Evolutionary conservation across 2,888 invertebrate species (phyloP), one percentile per base, ranked within the genome.

Genomic region (Chrysolina haemoptera): DNA sequence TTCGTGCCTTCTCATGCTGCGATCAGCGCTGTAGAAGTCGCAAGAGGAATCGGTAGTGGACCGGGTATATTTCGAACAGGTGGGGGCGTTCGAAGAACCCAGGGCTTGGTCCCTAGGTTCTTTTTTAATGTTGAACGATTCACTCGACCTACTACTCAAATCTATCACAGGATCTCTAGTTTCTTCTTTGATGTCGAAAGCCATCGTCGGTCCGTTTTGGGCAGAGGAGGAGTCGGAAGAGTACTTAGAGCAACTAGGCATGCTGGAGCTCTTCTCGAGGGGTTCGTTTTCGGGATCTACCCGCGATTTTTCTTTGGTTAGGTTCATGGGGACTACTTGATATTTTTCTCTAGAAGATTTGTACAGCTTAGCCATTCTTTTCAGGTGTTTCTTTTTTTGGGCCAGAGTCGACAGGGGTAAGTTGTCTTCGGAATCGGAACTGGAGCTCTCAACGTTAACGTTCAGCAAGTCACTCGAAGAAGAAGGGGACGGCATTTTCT

Each of bases 361-460:
- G 53, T 53, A 53, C 18, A 67, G 22, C 12, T 67, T 67, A 1
- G 67, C 53, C 22, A 22, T 63, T 48, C 77, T 79, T 27, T 70
- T 75, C 14, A 20, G n/a, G 18, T 62, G 46, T 16, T 63, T 68
- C 50, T 73, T 77, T 62, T 71, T 75, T 41, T 67, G 43, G 12
- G 74, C 59, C 10, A 78, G 72, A 41, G 71, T 70, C 1, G 79
- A 72, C 48, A 78, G 53, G 22, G 81, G 81, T n/a, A 78, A 22
- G 53, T 81, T 76, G 41, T 77, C 78, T 18, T 79, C 79, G n/a
- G 75, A 74, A 65, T 79, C 79, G 0, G 76, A 75, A 59, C 68
- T 72, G 27, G 72, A 66, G 20, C 72, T 74, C 20, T 75, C 67
- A 20, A 68, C 70, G 64, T 73, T 53, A 67, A 55, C 53, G 11